Conservation (phyloP, 2,113 vertebrate species). For the Zingel zingel region DNA sequence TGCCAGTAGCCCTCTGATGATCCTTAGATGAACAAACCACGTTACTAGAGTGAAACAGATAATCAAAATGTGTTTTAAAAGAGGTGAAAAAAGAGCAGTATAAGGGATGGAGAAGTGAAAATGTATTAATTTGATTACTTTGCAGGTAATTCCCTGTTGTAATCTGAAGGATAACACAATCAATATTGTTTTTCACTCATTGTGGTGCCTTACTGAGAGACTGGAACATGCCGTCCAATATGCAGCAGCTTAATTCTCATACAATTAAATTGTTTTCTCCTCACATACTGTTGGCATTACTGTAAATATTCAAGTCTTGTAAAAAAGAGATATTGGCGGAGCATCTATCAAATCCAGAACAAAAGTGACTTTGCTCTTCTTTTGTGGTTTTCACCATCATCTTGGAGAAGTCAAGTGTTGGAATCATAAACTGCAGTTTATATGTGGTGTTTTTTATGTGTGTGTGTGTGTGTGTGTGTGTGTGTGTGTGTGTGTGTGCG, state of each 20-base stretch:
- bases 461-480: no score
- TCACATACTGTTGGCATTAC: constrained; percentile 38
- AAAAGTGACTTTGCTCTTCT: constrained; percentile 33
- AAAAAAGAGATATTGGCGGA: constrained; percentile 64
- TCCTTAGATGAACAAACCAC: constrained; percentile 13
- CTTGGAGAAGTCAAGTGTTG: constrained; percentile 16
- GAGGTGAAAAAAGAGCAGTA: neutral
- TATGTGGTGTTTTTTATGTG: neutral
- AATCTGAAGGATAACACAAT: constrained; percentile 2
- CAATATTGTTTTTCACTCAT: neutral
- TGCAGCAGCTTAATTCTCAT: constrained; percentile 25
- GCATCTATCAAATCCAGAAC: constrained; percentile 57
- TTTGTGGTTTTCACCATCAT: constrained; percentile 39
- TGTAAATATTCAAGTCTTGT: constrained; percentile 38
- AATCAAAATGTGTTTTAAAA: neutral
- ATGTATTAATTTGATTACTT: neutral
- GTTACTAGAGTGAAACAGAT: constrained; percentile 15
- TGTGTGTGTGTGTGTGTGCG: no score
- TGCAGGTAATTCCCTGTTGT: constrained; percentile 6
- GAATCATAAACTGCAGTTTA: constrained; percentile 36
- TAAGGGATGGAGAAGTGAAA: constrained; percentile 6
- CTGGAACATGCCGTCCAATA: constrained; percentile 5
- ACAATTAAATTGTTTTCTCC: constrained; percentile 62
- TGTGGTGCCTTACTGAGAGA: neutral
- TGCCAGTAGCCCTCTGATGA: constrained; percentile 25